phyloP scores from a whole-genome alignment of 2,888 invertebrate genomes.

The Acleris cristana region DNA sequence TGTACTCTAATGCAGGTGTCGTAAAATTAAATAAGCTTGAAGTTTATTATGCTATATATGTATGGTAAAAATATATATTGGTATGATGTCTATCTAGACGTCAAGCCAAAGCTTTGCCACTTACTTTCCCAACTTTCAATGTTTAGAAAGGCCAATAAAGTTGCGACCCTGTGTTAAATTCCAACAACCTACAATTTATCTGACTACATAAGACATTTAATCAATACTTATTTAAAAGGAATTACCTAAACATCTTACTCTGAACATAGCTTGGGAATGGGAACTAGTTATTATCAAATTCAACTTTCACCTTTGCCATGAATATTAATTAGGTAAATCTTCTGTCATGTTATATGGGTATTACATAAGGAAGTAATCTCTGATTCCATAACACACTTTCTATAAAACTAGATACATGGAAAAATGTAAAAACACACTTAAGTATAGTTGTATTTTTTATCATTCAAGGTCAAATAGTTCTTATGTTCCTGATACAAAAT shows the following conservation, averaged over 20 bases:
- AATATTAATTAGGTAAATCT: slow-evolving; percentile 31
- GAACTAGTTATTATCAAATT: slow-evolving; percentile 32
- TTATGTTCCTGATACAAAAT: slow-evolving; percentile 4
- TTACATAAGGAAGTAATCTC: slow-evolving; percentile 18
- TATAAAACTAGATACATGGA: slow-evolving; percentile 9
- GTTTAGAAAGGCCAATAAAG: slow-evolving; percentile 14
- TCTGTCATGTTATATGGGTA: slow-evolving; percentile 23
- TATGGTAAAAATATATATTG: no score
- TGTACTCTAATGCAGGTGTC: background rate
- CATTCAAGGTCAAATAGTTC: slow-evolving; percentile 15
- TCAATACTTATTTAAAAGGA: slow-evolving; percentile 16
- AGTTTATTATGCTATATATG: no score
- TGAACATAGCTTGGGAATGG: slow-evolving; percentile 21
- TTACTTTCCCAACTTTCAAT: background rate
- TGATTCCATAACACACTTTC: slow-evolving; percentile 25
- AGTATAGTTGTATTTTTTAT: background rate
- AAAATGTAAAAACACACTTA: background rate
- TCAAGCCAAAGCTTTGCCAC: background rate
- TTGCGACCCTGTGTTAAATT: background rate
- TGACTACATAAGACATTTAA: slow-evolving; percentile 14
- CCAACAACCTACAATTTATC: slow-evolving; percentile 17
- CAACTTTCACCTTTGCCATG: slow-evolving; percentile 45
- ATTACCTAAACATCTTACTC: slow-evolving; percentile 14
- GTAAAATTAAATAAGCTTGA: no score
- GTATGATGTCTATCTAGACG: no score